Evolutionary conservation across 2,113 vertebrate species (phyloP).

Genomic region (Arvicanthis niloticus): DNA sequence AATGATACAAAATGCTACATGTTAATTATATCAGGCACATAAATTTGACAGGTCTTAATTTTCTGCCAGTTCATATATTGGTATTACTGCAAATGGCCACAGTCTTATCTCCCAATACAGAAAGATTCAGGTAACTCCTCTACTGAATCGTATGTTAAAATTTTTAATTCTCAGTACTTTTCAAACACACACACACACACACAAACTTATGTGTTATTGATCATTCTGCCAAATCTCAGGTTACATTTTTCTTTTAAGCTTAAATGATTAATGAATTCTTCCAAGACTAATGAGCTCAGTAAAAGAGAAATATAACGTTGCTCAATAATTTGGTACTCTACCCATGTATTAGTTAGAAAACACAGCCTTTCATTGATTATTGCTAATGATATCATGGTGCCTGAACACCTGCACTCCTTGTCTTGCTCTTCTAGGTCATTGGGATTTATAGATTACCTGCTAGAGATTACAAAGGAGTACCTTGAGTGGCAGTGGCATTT

Average conservation of each 20-base stretch:
- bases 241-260: constrained; percentile 72
- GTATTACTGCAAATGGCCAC: neutral
- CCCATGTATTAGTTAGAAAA: constrained; percentile 73
- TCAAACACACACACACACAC: neutral
- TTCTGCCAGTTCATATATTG: neutral
- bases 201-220: constrained; percentile 59
- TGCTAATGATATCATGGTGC: constrained; percentile 72
- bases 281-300: constrained; percentile 71
- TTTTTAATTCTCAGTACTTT: neutral
- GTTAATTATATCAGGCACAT: neutral
- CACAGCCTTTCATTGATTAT: constrained; percentile 70
- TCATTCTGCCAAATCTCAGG: constrained; percentile 59
- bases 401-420: constrained; percentile 57
- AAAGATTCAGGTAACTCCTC: neutral
- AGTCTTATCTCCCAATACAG: neutral
- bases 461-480: constrained; percentile 68
- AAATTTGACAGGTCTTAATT: neutral
- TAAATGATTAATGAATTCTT: constrained; percentile 75
- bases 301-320: constrained; percentile 47
- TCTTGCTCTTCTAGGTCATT: constrained; percentile 63
- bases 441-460: constrained; percentile 78
- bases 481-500: constrained; percentile 60
- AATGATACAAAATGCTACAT: neutral
- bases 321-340: constrained; percentile 75
- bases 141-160: constrained; percentile 20